Percentiles rank a stretch among this genome's conserved stretches.
Evolutionary conservation across 2,888 invertebrate genomes (phyloP).

Genomic region (Seladonia tumulorum): DNA sequence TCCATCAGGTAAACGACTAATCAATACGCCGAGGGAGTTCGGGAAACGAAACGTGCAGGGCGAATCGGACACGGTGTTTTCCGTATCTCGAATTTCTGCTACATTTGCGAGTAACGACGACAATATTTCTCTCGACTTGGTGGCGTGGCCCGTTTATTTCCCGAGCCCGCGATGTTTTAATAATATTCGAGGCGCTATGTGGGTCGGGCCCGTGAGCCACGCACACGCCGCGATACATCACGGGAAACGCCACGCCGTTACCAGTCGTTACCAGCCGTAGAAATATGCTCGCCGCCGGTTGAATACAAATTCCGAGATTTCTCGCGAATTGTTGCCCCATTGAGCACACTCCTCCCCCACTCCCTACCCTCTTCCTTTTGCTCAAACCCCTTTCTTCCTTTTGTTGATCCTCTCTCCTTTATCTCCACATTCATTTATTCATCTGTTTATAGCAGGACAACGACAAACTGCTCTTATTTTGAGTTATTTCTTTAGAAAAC

Average conservation of each 20-base stretch:
- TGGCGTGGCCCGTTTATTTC: background rate
- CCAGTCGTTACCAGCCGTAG: slow-evolving; percentile 4
- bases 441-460: background rate
- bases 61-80: background rate
- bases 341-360: background rate
- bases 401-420: background rate
- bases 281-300: background rate
- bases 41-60: background rate
- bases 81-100: slow-evolving; percentile 39
- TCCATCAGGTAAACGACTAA: background rate
- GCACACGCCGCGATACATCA: slow-evolving; percentile 24
- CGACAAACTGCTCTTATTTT: no score
- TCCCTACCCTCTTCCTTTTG: background rate
- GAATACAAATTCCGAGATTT: slow-evolving; percentile 10
- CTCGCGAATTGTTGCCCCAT: slow-evolving; percentile 3
- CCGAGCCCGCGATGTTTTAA: slow-evolving; percentile 19
- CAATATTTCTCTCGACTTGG: slow-evolving; percentile 22
- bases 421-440: background rate
- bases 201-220: slow-evolving; percentile 9
- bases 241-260: background rate
- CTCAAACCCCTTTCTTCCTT: background rate
- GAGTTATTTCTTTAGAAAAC: no score
- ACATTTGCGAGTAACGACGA: slow-evolving; percentile 32
- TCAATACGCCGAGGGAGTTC: background rate
- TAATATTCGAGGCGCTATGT: slow-evolving; percentile 28